phyloP scores from a whole-genome alignment of 2,113 vertebrate genomes.

The Globicephala melas region DNA sequence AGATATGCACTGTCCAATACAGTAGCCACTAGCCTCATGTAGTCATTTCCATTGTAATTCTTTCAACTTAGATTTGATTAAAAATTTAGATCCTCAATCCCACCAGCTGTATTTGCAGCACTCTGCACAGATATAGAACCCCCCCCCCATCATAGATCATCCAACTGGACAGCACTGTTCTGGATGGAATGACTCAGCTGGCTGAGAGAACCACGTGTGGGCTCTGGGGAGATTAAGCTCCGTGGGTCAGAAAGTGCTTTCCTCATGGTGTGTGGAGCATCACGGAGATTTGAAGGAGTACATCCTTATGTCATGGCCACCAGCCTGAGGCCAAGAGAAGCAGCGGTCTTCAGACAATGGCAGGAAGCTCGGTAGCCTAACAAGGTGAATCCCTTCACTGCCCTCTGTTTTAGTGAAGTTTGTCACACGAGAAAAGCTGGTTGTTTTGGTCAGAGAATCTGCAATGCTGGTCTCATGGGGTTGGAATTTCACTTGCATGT shows the following conservation, averaged over 20 bases:
- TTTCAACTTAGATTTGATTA: not conserved
- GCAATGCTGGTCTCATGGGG: accelerated
- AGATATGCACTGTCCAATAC: not conserved
- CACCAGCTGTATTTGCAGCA: not conserved
- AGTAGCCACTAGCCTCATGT: not conserved
- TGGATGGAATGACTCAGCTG: not conserved
- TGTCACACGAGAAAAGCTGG: not conserved
- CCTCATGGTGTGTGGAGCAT: not conserved
- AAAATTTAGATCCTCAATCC: not conserved
- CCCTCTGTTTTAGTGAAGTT: not conserved
- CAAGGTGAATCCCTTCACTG: not conserved
- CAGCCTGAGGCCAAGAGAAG: not conserved
- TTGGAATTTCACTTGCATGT: not conserved
- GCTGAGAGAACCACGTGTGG: not conserved
- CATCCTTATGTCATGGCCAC: not conserved
- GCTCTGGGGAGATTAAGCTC: not conserved
- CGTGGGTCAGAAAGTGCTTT: not conserved
- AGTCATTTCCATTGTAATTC: not conserved
- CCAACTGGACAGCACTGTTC: not conserved
- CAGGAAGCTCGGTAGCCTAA: not conserved
- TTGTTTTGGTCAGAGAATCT: not conserved
- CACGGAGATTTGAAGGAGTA: not conserved
- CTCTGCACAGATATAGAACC: not conserved
- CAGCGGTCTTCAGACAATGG: not conserved
- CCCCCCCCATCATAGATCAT: not conserved